Percentiles rank a stretch among this genome's conserved stretches.
phyloP scores from a whole-genome alignment of 2,113 vertebrate genomes.

The Erinaceus europaeus region DNA sequence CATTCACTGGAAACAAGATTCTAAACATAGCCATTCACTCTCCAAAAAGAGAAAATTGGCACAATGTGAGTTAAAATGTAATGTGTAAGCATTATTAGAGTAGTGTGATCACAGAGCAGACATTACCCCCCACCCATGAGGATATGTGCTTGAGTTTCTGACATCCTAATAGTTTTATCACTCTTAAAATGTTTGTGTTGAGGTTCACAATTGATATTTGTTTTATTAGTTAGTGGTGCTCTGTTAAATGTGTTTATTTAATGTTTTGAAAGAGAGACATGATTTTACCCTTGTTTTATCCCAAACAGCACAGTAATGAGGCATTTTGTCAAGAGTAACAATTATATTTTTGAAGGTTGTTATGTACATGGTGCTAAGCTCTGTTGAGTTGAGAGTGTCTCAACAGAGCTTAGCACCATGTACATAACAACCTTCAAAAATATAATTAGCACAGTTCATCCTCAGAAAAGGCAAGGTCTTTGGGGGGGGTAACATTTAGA shows the following conservation, averaged over 20 bases:
- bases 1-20: not conserved
- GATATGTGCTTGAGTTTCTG: not conserved
- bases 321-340: not conserved
- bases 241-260: constrained; percentile 16
- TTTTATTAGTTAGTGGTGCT: not conserved
- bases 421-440: not conserved
- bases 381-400: no score
- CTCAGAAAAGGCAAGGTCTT: not conserved
- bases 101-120: not conserved
- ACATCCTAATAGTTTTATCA: not conserved
- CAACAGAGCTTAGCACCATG: no score
- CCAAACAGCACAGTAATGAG: not conserved
- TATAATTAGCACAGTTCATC: not conserved
- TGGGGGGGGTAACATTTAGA: not conserved
- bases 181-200: constrained; percentile 18
- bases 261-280: constrained; percentile 25
- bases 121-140: not conserved
- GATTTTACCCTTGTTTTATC: not conserved
- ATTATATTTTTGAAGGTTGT: not conserved
- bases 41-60: not conserved
- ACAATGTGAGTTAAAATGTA: not conserved
- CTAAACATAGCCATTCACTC: not conserved
- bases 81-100: not conserved
- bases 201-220: not conserved
- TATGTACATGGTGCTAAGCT: not conserved